Evolutionary conservation across 1,140 invertebrate species (phyloP), one percentile per base, ranked within the genome.

Genomic region (Zaprionus davidi): DNA sequence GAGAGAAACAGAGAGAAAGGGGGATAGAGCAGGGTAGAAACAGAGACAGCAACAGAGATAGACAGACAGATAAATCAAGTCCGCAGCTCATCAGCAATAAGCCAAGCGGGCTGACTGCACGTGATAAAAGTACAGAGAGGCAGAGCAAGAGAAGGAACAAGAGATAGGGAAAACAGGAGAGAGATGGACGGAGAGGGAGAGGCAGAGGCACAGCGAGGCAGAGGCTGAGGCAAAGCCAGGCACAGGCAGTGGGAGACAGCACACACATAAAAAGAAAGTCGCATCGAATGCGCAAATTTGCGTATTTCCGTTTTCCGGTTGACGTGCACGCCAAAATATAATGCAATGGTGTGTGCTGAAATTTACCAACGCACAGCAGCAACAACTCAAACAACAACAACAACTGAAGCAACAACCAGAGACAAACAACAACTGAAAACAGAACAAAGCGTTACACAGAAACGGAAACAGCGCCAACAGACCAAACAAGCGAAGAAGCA

Each of bases 281-380:
- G 60, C 67, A 59, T 71, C 63, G 56, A 70, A 78, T 74, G 76
- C 66, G 72, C 73, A 76, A 76, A 79, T 79, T 79, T 79, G 77
- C 57, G 73, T 79, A 72, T 76, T 79, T 79, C 77, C 77, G 51
- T 49, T 73, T 67, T 71, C 75, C 70, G 75, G 67, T 63, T 71
- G 70, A 72, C 59, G 53, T 74, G 62, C 71, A 67, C 20, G 31
- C 57, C 57, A 49, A 44, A 69, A 71, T 55, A 67, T 66, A 67
- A 67, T 72, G 55, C 70, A 66, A 66, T 58, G 62, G 56, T 36
- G 68, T 49, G 58, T 71, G 53, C 15, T 65, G 31, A 24, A 65
- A 53, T 53, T 49, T 63, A 31, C 44, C n/a, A 63, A 28, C 53
- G 26, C 53, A 46, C 41, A 46, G 41, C 41, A 46, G 41, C 41